These are phyloP conservation scores for Pocillopora verrucosa DNA, from an alignment of 64 coral and sea anemone species.

Conservation along the genomic window DNA sequence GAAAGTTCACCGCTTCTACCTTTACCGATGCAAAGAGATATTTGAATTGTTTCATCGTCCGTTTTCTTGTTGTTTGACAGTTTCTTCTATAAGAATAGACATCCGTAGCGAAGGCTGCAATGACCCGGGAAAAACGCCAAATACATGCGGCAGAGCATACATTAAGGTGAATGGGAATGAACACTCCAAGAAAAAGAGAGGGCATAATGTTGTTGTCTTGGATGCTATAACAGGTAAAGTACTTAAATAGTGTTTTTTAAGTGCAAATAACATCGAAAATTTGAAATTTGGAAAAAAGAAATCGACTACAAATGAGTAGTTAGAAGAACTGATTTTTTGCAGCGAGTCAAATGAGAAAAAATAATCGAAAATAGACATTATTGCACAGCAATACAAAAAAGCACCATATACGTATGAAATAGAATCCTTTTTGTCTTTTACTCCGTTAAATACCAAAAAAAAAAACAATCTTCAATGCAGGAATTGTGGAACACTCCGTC, in stretches of 20 bases:
- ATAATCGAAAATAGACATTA: too few species aligned
- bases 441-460: too few species aligned
- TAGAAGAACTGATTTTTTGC: neutral
- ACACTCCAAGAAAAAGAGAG: neutral
- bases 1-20: too few species aligned
- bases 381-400: too few species aligned
- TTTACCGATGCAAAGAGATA: too few species aligned
- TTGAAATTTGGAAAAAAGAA: too few species aligned
- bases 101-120: slow-evolving; percentile 49
- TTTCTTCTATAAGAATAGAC: neutral
- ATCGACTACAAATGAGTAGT: neutral
- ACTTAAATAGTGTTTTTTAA: too few species aligned
- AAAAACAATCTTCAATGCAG: neutral
- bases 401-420: too few species aligned
- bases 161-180: slow-evolving; percentile 35
- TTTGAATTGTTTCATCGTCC: too few species aligned
- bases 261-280: neutral
- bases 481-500: neutral
- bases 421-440: too few species aligned
- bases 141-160: neutral
- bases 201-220: slow-evolving; percentile 30
- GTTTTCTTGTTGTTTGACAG: neutral
- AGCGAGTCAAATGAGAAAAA: too few species aligned
- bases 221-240: neutral
- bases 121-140: neutral